Percentiles rank a stretch among this genome's conserved stretches.
Conservation (phyloP, 2,113 vertebrate genomes). For the Bolborhynchus lineola region DNA sequence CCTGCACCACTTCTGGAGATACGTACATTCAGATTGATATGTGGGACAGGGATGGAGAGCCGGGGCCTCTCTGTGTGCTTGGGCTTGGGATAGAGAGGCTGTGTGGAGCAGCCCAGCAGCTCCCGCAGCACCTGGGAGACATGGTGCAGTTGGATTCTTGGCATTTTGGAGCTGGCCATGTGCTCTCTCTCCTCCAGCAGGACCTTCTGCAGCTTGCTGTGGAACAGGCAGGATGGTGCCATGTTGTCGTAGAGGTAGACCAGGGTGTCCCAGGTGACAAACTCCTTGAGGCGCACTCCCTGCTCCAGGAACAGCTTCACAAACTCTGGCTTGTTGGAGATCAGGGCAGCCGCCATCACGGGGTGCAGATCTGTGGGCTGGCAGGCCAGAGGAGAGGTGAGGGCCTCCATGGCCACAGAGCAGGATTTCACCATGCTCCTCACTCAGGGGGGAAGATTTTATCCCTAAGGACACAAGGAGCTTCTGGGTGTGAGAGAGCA, state of each 20-base stretch:
- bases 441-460: not conserved
- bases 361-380: constrained; percentile 89
- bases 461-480: not conserved
- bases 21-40: constrained; percentile 71
- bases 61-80: constrained; percentile 33
- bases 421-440: not conserved
- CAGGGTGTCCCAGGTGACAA: constrained; percentile 81
- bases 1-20: not conserved
- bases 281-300: constrained; percentile 84
- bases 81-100: constrained; percentile 78
- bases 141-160: constrained; percentile 72
- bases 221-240: constrained; percentile 81
- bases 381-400: not conserved
- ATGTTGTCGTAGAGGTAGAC: constrained; percentile 83
- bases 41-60: constrained; percentile 49
- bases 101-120: constrained; percentile 86
- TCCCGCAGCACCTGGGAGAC: constrained; percentile 86
- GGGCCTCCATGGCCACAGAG: not conserved
- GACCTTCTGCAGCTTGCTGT: constrained; percentile 81
- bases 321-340: constrained; percentile 89
- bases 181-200: constrained; percentile 63
- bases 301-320: constrained; percentile 92
- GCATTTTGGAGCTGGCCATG: not conserved
- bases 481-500: not conserved
- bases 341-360: constrained; percentile 87